These are phyloP conservation scores for Thunnus maccoyii DNA, from an alignment of 2,113 vertebrate species.

Conservation along the genomic window DNA sequence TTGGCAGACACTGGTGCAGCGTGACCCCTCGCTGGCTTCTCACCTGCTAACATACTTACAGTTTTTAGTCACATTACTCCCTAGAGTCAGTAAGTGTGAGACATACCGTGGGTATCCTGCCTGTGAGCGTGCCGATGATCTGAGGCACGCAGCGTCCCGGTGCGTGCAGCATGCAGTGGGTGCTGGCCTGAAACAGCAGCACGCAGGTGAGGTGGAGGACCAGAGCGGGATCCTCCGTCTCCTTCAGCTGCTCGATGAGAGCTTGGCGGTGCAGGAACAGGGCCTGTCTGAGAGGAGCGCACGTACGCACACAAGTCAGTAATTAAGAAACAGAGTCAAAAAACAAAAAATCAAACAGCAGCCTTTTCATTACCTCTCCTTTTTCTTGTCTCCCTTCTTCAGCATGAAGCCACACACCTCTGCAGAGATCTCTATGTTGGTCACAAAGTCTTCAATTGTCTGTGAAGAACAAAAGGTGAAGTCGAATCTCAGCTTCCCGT, in stretches of 20 bases:
- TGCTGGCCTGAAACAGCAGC: conserved; percentile 92
- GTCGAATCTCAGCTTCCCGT: neutral
- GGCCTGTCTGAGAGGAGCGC: conserved; percentile 86
- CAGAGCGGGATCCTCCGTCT: conserved; percentile 93
- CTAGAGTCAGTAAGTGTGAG: neutral
- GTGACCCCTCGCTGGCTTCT: too few relatives aligned
- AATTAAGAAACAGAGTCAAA: neutral
- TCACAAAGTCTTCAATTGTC: conserved; percentile 94
- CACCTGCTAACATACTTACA: too few relatives aligned
- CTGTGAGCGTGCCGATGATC: conserved; percentile 89
- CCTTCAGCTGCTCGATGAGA: conserved; percentile 91
- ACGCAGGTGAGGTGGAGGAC: conserved; percentile 93
- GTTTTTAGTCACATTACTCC: too few relatives aligned
- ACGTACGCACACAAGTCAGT: neutral
- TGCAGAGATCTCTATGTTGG: conserved; percentile 87
- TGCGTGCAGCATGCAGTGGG: conserved; percentile 94
- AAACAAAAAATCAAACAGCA: neutral
- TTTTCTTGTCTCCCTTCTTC: conserved; percentile 96
- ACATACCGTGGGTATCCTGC: conserved; percentile 90
- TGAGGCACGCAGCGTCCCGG: conserved; percentile 97
- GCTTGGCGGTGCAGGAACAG: conserved; percentile 94
- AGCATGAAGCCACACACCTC: conserved; percentile 94
- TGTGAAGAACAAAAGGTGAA: conserved; percentile 59
- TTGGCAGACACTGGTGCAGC: too few relatives aligned
- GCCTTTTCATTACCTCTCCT: conserved; percentile 88